Base-by-base conservation (phyloP, 2,888 invertebrate species). In the Eristalis intricaria region DNA sequence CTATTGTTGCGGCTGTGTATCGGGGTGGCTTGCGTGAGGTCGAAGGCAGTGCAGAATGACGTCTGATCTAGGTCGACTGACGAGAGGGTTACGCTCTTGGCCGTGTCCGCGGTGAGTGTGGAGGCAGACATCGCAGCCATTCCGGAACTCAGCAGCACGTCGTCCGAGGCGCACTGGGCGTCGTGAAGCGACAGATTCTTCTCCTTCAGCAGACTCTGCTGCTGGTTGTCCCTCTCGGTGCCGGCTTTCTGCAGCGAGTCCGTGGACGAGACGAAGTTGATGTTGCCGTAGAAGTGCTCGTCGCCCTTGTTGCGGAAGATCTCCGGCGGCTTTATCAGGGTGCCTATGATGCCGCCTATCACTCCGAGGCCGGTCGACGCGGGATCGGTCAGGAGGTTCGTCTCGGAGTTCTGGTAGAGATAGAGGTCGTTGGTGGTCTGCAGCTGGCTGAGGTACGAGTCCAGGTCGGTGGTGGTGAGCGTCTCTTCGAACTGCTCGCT, bases 371-470 rank as follows among this genome's bases (percentile, higher is more conserved):
- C 89, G 0, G 76, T 4, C 0, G 89, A 90, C 0, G 87, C 77
- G 1, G 89, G 89, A 79, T 92, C 92, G 35, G 89, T 91, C 1
- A 91, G 63, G 38, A 91, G 82, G 1, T 89, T 89, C 3, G 86
- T 89, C 68, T 90, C 89, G 4, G 87, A 73, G 61, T 91, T 91
- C 66, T 91, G 91, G 79, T 92, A 91, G 89, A 93, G 56, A 75
- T 91, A 89, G n/a, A 94, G 91, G 85, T 94, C 94, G 74, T 93
- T 94, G 1, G 94, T 94, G 90, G 95, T 95, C 70, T 91, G 92
- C 85, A 96, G 93, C 89, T 96, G 95, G 89, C 95, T 95, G 65
- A 96, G 93, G 91, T 96, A 96, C 86, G 94, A 94, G 91, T 96
- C 96, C 69, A 96, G 93, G 90, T 96, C 95, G n/a, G 95, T 94